phyloP scores from a whole-genome alignment of 2,113 vertebrate species.

The Garra rufa region DNA sequence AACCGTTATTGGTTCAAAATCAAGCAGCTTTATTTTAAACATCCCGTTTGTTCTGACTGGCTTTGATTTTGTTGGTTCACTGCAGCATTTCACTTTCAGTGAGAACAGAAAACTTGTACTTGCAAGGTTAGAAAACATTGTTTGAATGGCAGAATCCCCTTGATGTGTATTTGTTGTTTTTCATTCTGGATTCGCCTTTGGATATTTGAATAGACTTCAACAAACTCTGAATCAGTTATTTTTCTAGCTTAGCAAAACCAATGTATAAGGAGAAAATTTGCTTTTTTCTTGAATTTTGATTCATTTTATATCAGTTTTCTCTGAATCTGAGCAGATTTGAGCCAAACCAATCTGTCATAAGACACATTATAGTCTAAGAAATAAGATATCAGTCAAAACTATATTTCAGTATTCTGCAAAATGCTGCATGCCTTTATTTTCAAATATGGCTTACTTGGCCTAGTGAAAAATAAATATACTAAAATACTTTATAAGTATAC shows the following conservation, averaged over 20 bases:
- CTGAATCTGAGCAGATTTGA: background rate
- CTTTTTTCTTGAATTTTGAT: background rate
- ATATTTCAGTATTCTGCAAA: background rate
- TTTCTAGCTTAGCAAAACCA: background rate
- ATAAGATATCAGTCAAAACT: background rate
- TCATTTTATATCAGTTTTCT: background rate
- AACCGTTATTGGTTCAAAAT: conserved; percentile 3
- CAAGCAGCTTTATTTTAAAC: background rate
- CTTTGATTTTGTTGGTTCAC: background rate
- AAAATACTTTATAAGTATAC: too few relatives aligned
- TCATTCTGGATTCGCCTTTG: background rate
- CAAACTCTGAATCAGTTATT: background rate
- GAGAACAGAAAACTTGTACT: background rate
- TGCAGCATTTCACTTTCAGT: background rate
- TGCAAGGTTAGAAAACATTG: background rate
- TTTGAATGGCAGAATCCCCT: background rate
- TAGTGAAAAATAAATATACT: too few relatives aligned
- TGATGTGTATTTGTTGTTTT: background rate
- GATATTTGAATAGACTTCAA: background rate
- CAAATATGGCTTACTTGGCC: background rate
- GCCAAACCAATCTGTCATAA: background rate
- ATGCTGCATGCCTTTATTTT: background rate
- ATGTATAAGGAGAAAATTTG: background rate
- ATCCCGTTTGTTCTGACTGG: background rate
- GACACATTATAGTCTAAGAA: background rate